Base-by-base conservation (phyloP, 2,888 invertebrate species). In the Apamea epomidion region DNA sequence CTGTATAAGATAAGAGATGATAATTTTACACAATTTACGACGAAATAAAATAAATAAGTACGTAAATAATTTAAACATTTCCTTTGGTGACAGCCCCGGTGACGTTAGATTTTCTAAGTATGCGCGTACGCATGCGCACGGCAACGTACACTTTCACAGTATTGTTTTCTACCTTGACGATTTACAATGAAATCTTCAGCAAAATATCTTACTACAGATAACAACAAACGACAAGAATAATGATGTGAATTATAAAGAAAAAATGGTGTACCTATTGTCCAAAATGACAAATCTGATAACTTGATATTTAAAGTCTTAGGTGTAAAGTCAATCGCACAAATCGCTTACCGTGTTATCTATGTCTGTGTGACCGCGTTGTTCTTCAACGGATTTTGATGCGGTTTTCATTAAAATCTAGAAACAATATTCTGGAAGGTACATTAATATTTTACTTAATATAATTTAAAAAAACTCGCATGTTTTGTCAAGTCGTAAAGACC, bases 161-260 rank as follows among this genome's bases (percentile, higher is more conserved):
- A 51, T 82, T 67, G 64, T 74, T 48, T 69, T 65, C 72, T 76
- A n/a, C 69, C 48, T 70, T 48, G 77, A 68, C 54, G 58, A 79
- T 76, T 87, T 87, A 86, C 73, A 80, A 67, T 74, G 83, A 88
- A 88, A 70, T 85, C 37, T 68, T 81, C 64, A 74, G 64, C 80
- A 81, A 76, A 88, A 88, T 81, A 89, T 74, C 58, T 82, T 68
- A 77, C 42, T 72, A 62, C 64, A 54, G 37, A 79, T 75, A 64
- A 60, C 32, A 62, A 79, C 58, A 68, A 70, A 76, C 29, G 42
- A 48, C 54, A n/a, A 51, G 12, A 65, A 70, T 70, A 21, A 29
- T 25, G 7, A 70, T 32, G 70, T 29, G 25, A 60, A 58, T 10
- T 48, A 42, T 68, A 32, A 29, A 62, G 6, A 54, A 25, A 51